Percentiles rank a stretch among this genome's conserved stretches.
Evolutionary conservation across 2,113 vertebrate species (phyloP).

Genomic region (Eira barbara): DNA sequence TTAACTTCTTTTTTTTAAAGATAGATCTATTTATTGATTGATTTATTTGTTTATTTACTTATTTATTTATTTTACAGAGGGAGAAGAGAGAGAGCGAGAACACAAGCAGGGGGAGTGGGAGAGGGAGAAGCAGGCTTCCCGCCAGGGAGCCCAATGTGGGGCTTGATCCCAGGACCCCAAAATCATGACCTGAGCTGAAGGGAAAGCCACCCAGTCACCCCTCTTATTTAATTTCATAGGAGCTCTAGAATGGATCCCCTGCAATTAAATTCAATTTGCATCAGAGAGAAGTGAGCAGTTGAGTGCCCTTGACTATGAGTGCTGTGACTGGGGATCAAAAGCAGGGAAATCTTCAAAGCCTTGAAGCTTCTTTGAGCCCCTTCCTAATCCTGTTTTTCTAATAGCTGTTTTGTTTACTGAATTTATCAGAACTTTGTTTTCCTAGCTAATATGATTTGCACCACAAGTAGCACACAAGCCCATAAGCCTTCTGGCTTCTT

Average conservation of each 20-base stretch:
- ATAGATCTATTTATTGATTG: too few species aligned
- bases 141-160: too few species aligned
- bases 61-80: too few species aligned
- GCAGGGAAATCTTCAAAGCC: not conserved
- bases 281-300: not conserved
- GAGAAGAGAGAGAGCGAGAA: too few species aligned
- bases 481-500: not conserved
- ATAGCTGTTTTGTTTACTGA: constrained; percentile 34
- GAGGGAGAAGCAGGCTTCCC: too few species aligned
- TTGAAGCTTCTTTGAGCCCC: not conserved
- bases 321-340: not conserved
- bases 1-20: not conserved
- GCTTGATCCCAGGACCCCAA: too few species aligned
- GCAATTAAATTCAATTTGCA: not conserved
- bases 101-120: too few species aligned
- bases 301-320: not conserved
- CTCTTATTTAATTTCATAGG: not conserved
- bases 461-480: not conserved
- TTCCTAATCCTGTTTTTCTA: constrained; percentile 27
- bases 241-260: not conserved
- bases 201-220: too few species aligned
- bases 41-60: too few species aligned
- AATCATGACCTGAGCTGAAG: too few species aligned
- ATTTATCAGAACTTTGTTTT: constrained; percentile 34
- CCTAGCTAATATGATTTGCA: constrained; percentile 48